phyloP scores from a whole-genome alignment of 2,113 vertebrate species.

The Axis porcinus region DNA sequence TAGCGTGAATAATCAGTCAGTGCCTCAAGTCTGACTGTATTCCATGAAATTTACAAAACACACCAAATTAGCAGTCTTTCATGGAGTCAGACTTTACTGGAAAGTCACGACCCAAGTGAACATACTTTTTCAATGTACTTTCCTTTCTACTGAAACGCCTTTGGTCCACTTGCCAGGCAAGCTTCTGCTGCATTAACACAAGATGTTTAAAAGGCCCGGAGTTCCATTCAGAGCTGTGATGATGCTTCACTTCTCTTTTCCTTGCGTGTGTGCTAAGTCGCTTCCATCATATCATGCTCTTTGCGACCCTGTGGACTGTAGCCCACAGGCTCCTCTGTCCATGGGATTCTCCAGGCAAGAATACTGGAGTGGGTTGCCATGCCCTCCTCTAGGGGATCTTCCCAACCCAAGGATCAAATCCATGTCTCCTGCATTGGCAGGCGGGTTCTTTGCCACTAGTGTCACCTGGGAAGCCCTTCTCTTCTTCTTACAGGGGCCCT shows the following conservation, averaged over 20 bases:
- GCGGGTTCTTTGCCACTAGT: background rate
- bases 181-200: background rate
- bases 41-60: background rate
- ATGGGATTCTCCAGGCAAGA: background rate
- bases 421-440: background rate
- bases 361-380: background rate
- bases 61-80: background rate
- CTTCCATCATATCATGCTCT: background rate
- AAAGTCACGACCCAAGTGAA: background rate
- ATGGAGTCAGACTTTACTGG: background rate
- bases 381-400: background rate
- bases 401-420: background rate
- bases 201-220: background rate
- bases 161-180: background rate
- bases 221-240: background rate
- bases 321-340: background rate
- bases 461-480: background rate
- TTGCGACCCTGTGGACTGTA: background rate
- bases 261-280: background rate
- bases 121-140: no score
- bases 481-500: background rate
- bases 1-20: background rate
- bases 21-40: background rate
- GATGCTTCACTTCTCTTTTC: background rate
- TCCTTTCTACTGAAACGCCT: background rate